Evolutionary conservation across 2,797 vertebrate genomes (phyloP), one percentile per base, ranked within the genome.

Genomic region (Semotilus atromaculatus): DNA sequence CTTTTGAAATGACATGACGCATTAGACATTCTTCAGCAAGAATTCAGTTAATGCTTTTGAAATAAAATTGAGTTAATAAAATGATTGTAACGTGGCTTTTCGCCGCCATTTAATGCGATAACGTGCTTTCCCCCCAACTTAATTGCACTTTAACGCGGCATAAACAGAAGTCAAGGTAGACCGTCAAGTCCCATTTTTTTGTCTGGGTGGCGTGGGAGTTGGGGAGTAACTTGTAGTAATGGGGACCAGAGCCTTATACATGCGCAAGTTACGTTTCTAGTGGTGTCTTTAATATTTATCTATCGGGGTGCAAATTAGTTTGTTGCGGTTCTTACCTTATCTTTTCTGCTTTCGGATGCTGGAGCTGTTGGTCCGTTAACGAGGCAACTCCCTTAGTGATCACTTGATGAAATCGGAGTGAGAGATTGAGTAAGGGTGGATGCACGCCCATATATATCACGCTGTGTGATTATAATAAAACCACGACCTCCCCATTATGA

Each of bases 321-420:
- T 23, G 5, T 11, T 13, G 7, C 10, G 21, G 36, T 67, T 70
- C 82, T 83, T 85, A 87, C 80, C 85, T 72, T 75, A 4, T 66
- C 10, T 67, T 71, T 34, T 21, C 21, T 9, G 31, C 2, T 83
- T 55, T 38, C 10, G 2, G 62, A 71, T 66, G 70, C 55, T 71
- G 64, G 14, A 31, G 66, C 40, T 18, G 62, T 10, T 29, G 38
- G 18, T 36, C 55, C 26, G 40, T 62, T 19, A 23, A 14, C 19
- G n/a, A 58, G 36, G n/a, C 31, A 43, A 71, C 2, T 64, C 16
- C 8, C 14, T 58, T 40, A 13, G 10, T 58, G 29, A 75, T 68
- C 31, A 26, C 66, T 70, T 34, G 3, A 21, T 38, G 19, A 18
- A 40, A 26, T 1, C 38, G 60, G 58, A 40, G 19, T 18, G 38